Percentiles rank a stretch among this genome's conserved stretches.
These are phyloP conservation scores for Melipona quadrifasciata DNA, from an alignment of 1,140 invertebrate species.

Conservation along the genomic window DNA sequence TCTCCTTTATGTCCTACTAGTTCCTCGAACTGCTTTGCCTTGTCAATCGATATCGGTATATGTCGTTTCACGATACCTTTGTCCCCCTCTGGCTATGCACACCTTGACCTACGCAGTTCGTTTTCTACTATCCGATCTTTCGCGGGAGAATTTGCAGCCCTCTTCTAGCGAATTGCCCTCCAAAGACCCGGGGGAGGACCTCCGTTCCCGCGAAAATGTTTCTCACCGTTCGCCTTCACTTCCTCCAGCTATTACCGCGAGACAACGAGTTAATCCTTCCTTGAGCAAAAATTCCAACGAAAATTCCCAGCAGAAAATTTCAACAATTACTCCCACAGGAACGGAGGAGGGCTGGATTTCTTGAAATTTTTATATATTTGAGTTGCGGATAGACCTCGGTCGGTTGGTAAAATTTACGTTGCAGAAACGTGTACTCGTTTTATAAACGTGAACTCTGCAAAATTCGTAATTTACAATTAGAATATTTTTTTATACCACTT, in stretches of 20 bases:
- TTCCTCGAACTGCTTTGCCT: conserved; percentile 71
- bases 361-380: neutral
- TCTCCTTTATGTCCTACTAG: conserved; percentile 73
- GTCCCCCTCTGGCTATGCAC: conserved; percentile 52
- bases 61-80: conserved; percentile 21
- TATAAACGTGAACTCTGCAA: too few species aligned
- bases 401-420: too few species aligned
- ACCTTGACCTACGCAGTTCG: conserved; percentile 51
- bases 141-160: conserved; percentile 31
- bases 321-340: neutral
- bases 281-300: neutral
- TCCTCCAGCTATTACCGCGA: neutral
- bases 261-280: neutral
- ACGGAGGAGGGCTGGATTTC: neutral
- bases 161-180: conserved; percentile 8
- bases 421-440: too few species aligned
- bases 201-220: neutral
- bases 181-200: conserved; percentile 14
- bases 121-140: conserved; percentile 49
- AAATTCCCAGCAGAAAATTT: neutral
- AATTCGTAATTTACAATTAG: too few species aligned
- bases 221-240: neutral
- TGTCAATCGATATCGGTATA: conserved; percentile 70
- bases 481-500: too few species aligned
- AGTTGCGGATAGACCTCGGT: too few species aligned